Evolutionary conservation across 2,113 vertebrate genomes (phyloP).

Genomic region (Maccullochella peelii): DNA sequence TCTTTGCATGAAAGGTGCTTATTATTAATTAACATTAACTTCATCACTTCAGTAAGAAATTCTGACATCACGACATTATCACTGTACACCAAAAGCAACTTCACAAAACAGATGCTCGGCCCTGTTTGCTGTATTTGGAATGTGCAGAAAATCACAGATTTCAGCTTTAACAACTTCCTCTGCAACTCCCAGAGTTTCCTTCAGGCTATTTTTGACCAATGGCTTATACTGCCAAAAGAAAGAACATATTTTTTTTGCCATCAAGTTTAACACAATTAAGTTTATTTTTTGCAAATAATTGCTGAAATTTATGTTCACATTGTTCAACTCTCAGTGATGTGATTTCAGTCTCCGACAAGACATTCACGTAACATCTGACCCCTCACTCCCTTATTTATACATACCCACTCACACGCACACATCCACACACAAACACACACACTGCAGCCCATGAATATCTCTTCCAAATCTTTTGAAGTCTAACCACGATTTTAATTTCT

Average conservation of each 20-base stretch:
- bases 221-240: background rate
- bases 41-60: no score
- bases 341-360: background rate
- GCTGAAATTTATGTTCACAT: background rate
- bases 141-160: background rate
- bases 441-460: background rate
- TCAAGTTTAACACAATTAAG: background rate
- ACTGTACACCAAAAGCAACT: background rate
- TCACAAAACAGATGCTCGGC: background rate
- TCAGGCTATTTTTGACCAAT: background rate
- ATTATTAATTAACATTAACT: background rate
- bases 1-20: no score
- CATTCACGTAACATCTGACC: background rate
- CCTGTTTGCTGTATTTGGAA: background rate
- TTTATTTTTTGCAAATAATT: background rate
- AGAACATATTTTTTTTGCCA: background rate
- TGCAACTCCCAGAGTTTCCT: background rate
- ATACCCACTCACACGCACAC: background rate
- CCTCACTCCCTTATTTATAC: background rate
- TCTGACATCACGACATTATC: background rate
- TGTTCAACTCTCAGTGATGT: background rate
- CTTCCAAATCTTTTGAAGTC: background rate
- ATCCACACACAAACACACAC: no score
- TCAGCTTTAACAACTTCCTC: background rate
- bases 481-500: background rate